Evolutionary conservation across 2,888 invertebrate genomes (phyloP), one percentile per base, ranked within the genome.

Genomic region (Dynastes hyllus): DNA sequence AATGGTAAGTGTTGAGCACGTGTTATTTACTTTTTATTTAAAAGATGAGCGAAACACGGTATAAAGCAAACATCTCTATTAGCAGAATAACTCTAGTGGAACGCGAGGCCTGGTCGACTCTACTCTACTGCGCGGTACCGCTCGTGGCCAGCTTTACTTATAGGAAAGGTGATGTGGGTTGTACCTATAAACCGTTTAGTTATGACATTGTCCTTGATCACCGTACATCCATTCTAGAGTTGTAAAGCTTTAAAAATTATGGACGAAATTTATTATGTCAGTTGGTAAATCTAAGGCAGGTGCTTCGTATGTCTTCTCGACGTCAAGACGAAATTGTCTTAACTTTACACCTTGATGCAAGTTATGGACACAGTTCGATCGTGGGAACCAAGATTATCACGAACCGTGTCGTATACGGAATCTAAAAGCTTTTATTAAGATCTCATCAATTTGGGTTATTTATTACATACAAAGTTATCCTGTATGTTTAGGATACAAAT

Each of bases 271-370:
- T 66, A 40, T 66, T 40, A 40, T 40, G 40, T 32, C 66, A 66
- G 45, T 66, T 66, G 8, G 40, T 66, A 40, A 66, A 66, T 66
- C 16, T 66, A 66, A 66, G 53, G 40, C 66, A 66, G 66, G 66
- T 66, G 66, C 40, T 66, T 65, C 65, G n/a, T 11, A 32, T 65
- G 37, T 32, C 65, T 65, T 32, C 65, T 65, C 65, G 65, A 11
- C 65, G 32, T 65, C 13, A 65, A 65, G 65, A 27, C 5, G 40
- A 66, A 16, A 66, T 40, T 66, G 37, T 40, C 66, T 66, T 37
- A 66, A 11, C 66, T 66, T 66, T 66, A 6, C 66, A 13, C 5
- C 40, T 40, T 66, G 40, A 66, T 8, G 66, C 40, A 9, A 66
- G 66, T 40, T 66, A 66, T 66, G 66, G 40, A 40, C 63, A 63